Percentiles rank a stretch among this genome's conserved stretches.
These are phyloP conservation scores for Phyllostomus discolor DNA, from an alignment of 2,113 vertebrate genomes.

Conservation along the genomic window DNA sequence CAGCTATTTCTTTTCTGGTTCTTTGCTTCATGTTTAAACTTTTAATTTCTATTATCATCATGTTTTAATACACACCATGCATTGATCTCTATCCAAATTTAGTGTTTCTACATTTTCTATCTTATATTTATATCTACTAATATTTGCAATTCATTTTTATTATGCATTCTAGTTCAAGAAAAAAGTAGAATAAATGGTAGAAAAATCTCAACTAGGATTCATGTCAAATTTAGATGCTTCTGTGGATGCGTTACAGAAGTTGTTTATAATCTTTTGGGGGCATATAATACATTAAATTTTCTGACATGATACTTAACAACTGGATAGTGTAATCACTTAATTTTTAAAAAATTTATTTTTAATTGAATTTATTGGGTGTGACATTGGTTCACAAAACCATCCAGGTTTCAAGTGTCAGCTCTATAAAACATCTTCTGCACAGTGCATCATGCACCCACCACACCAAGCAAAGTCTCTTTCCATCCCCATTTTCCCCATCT, in stretches of 20 bases:
- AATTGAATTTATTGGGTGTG: no score
- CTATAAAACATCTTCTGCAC: no score
- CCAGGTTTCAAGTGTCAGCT: no score
- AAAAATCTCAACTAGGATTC: neutral
- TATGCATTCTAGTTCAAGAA: neutral
- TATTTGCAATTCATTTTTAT: neutral
- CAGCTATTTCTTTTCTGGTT: neutral
- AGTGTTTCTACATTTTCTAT: neutral
- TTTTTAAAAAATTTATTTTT: neutral
- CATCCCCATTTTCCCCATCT: no score
- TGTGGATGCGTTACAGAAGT: neutral
- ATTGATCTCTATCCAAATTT: neutral
- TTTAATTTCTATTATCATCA: neutral
- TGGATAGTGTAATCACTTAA: neutral
- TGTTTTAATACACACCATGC: neutral
- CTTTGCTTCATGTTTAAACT: neutral
- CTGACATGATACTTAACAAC: neutral
- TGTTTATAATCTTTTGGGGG: neutral
- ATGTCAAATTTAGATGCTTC: neutral
- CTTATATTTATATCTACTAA: neutral
- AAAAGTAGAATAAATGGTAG: neutral
- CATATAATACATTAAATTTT: neutral
- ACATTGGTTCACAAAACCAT: no score
- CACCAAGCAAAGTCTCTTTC: no score
- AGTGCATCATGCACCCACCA: no score